Evolutionary conservation across 2,797 vertebrate genomes (phyloP).

Genomic region (Sebastes cheni): DNA sequence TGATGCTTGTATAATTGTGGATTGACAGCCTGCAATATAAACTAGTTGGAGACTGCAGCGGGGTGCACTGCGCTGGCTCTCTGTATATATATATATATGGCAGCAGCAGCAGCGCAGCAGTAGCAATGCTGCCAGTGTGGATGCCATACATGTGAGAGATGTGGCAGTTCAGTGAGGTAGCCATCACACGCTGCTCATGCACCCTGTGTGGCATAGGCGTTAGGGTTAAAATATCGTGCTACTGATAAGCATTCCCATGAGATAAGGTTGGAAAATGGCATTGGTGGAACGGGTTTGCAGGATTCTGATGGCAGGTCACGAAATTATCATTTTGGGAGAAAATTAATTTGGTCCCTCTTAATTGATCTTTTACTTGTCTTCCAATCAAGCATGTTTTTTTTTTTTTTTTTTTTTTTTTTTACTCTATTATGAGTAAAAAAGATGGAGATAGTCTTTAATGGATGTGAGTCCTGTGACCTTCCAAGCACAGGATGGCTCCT

Average conservation of each 20-base stretch:
- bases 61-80: no score
- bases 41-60: no score
- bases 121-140: no score
- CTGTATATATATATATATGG: no score
- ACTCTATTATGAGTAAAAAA: not conserved
- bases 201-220: no score
- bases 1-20: no score
- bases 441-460: conserved; percentile 19
- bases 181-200: no score
- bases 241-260: no score
- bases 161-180: rapidly evolving
- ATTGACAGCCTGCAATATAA: no score
- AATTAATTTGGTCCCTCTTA: not conserved
- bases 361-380: not conserved
- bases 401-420: not conserved
- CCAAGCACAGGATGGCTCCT: conserved; percentile 23
- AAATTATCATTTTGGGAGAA: not conserved
- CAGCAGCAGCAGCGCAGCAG: no score
- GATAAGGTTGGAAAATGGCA: no score
- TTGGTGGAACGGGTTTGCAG: not conserved
- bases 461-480: conserved; percentile 37
- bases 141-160: rapidly evolving
- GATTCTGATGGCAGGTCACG: not conserved
- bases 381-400: not conserved
- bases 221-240: no score